These are phyloP conservation scores for Micrasema longulum DNA, from an alignment of 1,140 invertebrate genomes.

Conservation along the genomic window DNA sequence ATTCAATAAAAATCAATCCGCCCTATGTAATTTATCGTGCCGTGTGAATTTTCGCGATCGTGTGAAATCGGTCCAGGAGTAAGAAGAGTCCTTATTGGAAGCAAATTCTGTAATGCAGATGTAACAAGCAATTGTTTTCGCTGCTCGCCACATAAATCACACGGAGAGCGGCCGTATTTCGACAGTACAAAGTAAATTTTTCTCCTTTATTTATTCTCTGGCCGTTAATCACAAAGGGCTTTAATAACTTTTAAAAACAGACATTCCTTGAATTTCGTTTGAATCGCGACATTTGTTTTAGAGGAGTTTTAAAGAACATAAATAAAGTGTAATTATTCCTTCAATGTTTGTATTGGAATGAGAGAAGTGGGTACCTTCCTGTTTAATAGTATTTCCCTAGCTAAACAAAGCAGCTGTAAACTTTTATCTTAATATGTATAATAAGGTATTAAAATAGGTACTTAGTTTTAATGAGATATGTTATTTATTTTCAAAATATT, in stretches of 20 bases:
- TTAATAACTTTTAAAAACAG: constrained; percentile 41
- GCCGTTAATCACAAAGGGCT: constrained; percentile 42
- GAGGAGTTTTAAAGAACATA: constrained; percentile 28
- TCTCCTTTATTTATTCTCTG: constrained; percentile 39
- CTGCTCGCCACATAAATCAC: constrained; percentile 39
- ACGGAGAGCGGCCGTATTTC: constrained; percentile 27
- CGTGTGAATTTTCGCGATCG: no score
- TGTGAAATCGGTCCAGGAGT: no score
- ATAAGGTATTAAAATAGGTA: no score
- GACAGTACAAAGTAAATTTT: constrained; percentile 41
- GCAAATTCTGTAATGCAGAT: constrained; percentile 36
- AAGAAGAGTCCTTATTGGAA: constrained; percentile 33
- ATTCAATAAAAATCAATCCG: no score
- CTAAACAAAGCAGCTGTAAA: background rate
- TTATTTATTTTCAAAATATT: no score
- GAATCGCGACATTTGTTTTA: constrained; percentile 39
- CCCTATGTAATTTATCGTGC: no score
- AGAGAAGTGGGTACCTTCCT: background rate
- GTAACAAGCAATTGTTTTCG: constrained; percentile 45
- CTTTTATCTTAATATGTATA: no score
- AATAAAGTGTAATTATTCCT: constrained; percentile 33
- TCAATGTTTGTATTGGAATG: constrained; percentile 25
- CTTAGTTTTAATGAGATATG: no score
- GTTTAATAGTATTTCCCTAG: background rate
- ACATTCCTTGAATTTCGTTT: constrained; percentile 38